These are phyloP conservation scores for Gavialis gangeticus DNA, from an alignment of 2,113 vertebrate genomes.

Conservation along the genomic window DNA sequence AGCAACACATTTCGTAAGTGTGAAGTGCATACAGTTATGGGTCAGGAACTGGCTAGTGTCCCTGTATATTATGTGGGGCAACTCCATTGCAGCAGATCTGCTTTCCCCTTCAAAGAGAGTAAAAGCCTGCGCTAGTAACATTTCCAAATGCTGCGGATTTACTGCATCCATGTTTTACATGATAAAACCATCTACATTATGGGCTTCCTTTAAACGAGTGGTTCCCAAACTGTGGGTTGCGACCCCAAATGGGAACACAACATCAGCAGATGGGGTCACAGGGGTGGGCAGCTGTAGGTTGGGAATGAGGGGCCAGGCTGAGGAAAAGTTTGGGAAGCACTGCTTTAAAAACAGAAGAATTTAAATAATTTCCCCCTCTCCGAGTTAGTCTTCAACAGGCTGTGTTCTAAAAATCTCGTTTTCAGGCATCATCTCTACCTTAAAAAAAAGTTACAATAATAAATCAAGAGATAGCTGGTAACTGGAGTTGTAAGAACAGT, in stretches of 20 bases:
- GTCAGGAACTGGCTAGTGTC: constrained; percentile 18
- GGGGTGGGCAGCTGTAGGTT: too few species aligned
- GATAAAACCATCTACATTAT: neutral
- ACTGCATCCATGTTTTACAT: neutral
- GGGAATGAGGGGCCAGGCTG: too few species aligned
- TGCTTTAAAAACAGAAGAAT: too few species aligned
- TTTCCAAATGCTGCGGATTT: constrained; percentile 13
- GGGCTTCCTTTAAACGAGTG: neutral
- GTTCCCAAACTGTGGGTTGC: neutral
- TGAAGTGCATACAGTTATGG: neutral
- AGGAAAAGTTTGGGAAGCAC: too few species aligned
- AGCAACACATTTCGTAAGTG: neutral
- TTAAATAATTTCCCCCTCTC: too few species aligned
- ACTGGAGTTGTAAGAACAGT: neutral
- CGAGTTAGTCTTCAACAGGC: too few species aligned
- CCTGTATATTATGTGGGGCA: neutral
- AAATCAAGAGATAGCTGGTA: too few species aligned
- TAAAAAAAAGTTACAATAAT: neutral
- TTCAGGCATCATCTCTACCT: neutral
- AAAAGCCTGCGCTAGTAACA: neutral
- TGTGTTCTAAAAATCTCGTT: too few species aligned
- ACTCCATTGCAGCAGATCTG: neutral
- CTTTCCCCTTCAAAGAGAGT: neutral
- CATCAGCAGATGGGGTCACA: too few species aligned
- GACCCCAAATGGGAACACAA: too few species aligned